phyloP scores from a whole-genome alignment of 2,113 vertebrate genomes.

The Macrotus californicus region DNA sequence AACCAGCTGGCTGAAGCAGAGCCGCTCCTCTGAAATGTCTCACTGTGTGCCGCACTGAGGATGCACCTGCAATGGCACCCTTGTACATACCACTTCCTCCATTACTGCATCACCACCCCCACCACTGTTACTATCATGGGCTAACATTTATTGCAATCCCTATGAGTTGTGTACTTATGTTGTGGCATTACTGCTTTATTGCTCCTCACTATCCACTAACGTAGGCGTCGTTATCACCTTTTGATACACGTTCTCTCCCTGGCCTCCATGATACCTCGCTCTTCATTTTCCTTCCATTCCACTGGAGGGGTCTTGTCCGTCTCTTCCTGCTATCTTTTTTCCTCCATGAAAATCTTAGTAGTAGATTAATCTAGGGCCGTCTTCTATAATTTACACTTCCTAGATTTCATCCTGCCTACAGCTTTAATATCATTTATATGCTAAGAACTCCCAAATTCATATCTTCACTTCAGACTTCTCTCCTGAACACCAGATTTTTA shows the following conservation, averaged over 20 bases:
- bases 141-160: not conserved
- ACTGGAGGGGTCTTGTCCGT: not conserved
- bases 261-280: not conserved
- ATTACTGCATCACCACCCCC: rapidly evolving
- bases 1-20: not conserved
- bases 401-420: not conserved
- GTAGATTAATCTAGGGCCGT: not conserved
- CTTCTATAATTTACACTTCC: not conserved
- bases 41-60: not conserved
- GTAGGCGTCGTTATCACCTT: not conserved
- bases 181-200: rapidly evolving
- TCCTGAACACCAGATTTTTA: not conserved
- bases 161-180: not conserved
- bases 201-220: not conserved
- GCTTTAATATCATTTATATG: not conserved
- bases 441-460: not conserved
- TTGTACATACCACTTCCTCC: not conserved
- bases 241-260: not conserved
- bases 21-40: not conserved
- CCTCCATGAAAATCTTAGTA: not conserved
- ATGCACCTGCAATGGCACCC: not conserved
- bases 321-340: not conserved
- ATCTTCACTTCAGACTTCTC: not conserved
- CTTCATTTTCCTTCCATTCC: not conserved
- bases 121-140: not conserved